Evolutionary conservation across 2,888 invertebrate genomes (phyloP).

Genomic region (Cantharis flavilabris): DNA sequence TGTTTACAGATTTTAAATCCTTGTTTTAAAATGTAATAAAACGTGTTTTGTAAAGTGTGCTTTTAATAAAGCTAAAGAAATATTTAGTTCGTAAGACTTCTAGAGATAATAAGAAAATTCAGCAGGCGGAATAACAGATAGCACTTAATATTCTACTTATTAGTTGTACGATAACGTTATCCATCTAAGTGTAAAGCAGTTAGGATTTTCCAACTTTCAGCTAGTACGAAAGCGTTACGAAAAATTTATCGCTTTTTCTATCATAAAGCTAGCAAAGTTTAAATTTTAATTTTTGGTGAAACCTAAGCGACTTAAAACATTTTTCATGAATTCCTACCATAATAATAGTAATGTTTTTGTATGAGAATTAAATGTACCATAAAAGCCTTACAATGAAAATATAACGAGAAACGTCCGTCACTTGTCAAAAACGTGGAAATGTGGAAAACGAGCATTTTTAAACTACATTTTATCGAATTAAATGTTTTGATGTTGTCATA

Average conservation of each 20-base stretch:
- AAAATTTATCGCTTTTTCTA: conserved; percentile 18
- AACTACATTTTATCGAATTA: conserved; percentile 27
- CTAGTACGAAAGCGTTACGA: conserved; percentile 14
- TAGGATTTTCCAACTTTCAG: conserved; percentile 26
- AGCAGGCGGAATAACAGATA: conserved; percentile 49
- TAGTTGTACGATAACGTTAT: conserved; percentile 39
- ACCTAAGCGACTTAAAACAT: conserved; percentile 6
- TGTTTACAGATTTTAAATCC: conserved; percentile 4
- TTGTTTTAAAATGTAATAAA: conserved; percentile 34
- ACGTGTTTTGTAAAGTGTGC: conserved; percentile 33
- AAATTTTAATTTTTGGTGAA: not conserved
- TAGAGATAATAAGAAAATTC: conserved; percentile 43
- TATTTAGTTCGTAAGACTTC: conserved; percentile 36
- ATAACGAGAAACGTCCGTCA: conserved; percentile 32
- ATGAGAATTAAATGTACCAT: conserved; percentile 27
- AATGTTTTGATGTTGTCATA: conserved; percentile 1
- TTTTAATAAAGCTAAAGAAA: conserved; percentile 39
- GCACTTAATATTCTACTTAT: conserved; percentile 48
- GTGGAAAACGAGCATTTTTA: conserved; percentile 28
- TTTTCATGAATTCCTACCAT: conserved; percentile 11
- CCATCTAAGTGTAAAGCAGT: conserved; percentile 33
- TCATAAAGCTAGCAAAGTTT: conserved; percentile 6
- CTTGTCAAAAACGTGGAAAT: conserved; percentile 28
- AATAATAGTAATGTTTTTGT: conserved; percentile 24
- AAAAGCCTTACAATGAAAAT: conserved; percentile 29